These are phyloP conservation scores for Papilio demoleus DNA, from an alignment of 2,888 invertebrate genomes.

Conservation along the genomic window DNA sequence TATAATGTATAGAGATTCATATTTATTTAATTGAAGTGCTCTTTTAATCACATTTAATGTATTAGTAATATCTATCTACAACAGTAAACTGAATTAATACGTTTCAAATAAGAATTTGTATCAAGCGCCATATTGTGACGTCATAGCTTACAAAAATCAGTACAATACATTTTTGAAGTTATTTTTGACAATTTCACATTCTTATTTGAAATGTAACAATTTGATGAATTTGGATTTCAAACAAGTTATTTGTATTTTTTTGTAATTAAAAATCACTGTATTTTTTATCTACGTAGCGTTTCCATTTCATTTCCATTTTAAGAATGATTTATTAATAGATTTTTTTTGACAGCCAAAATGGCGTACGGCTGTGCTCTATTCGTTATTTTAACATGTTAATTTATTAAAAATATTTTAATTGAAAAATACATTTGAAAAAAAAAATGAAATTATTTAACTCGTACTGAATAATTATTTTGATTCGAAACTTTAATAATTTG, in stretches of 20 bases:
- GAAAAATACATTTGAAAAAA: not conserved
- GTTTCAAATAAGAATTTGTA: not conserved
- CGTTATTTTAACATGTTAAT: slow-evolving; percentile 48
- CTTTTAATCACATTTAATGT: slow-evolving; percentile 23
- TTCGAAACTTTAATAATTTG: slow-evolving; percentile 3
- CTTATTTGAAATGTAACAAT: not conserved
- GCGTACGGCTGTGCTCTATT: slow-evolving; percentile 66
- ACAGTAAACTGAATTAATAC: not conserved
- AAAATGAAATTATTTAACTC: not conserved
- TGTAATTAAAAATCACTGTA: slow-evolving; percentile 5
- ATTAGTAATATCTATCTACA: slow-evolving; percentile 24
- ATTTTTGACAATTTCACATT: not conserved
- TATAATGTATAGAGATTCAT: slow-evolving; percentile 26
- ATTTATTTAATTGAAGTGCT: slow-evolving; percentile 27
- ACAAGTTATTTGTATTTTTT: not conserved
- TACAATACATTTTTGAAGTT: not conserved
- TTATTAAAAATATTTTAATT: slow-evolving; percentile 52
- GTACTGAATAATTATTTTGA: not conserved
- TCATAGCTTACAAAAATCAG: not conserved
- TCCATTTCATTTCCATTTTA: slow-evolving; percentile 21
- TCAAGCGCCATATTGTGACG: not conserved
- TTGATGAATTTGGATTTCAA: not conserved
- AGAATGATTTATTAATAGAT: not conserved
- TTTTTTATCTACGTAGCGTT: not conserved
- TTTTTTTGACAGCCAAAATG: slow-evolving; percentile 58